Evolutionary conservation across 2,888 invertebrate genomes (phyloP), one percentile per base, ranked within the genome.

Genomic region (Diarsia mendica): DNA sequence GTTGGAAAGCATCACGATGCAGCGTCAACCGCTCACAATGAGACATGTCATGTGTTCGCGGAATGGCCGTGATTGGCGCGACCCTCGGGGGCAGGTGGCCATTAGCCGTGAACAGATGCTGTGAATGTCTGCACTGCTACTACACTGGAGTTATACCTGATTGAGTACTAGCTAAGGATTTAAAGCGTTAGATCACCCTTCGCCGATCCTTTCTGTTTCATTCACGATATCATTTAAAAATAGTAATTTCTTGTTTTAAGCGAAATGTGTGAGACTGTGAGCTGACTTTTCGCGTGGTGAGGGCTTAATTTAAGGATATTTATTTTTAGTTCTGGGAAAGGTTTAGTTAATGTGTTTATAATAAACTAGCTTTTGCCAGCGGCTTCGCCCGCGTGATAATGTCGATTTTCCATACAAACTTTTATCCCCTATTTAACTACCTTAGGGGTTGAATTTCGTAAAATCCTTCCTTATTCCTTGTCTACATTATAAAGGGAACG

Each of bases 1-100:
- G 8, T 65, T 72, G 58, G 66, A 79, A 83, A 83, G 71, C 61
- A 79, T 67, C 55, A 68, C 39, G 3, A 33, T 8, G 51, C 63
- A 44, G 49, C 61, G 67, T 67, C 48, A 64, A 55, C 46, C 46
- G 55, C 20, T 53, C 39, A 72, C 64, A 51, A 72, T 61, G 70
- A 67, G 67, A 70, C 64, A 46, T 64, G 60, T 44, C 53, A 28
- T 58, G 58, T 69, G 75, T 83, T 83, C 67, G 61, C 8, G 60
- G 72, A 70, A 83, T n/a, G 23, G 63, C 61, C 48, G 48, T 13
- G 51, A 66, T 23, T 23, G 66, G 58, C 39, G 74, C 65, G 69
- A 80, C 80, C 69, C 55, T 60, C 55, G 33, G 68, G 44, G 46
- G 13, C 4, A 58, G 53, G 13, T 9, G 64, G 11, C 63, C 65